These are phyloP conservation scores for Diadophis punctatus DNA, from an alignment of 2,113 vertebrate genomes.

Conservation along the genomic window DNA sequence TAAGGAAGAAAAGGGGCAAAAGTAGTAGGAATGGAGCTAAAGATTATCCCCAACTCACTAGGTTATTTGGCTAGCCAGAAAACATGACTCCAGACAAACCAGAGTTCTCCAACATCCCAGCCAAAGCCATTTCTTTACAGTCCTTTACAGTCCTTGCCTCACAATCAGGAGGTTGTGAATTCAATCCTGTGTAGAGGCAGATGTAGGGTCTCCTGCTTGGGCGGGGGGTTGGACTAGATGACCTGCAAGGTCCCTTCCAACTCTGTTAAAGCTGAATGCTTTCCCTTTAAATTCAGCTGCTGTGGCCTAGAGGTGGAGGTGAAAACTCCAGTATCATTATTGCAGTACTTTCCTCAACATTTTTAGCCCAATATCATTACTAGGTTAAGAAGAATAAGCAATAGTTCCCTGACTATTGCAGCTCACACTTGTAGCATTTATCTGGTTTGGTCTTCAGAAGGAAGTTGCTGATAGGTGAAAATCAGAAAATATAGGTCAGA, in stretches of 20 bases:
- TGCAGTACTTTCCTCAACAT: not conserved
- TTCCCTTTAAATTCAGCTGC: too few species aligned
- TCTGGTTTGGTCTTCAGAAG: not conserved
- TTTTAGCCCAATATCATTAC: not conserved
- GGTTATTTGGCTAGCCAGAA: not conserved
- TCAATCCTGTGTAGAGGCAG: too few species aligned
- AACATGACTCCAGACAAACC: not conserved
- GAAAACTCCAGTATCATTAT: not conserved
- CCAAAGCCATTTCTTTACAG: not conserved
- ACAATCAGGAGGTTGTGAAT: too few species aligned
- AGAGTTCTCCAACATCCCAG: not conserved
- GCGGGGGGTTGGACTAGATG: too few species aligned
- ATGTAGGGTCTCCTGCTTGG: too few species aligned
- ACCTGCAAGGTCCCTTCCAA: too few species aligned
- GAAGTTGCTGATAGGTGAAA: not conserved
- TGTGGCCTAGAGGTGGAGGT: too few species aligned
- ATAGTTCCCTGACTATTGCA: not conserved
- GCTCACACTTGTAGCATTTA: not conserved
- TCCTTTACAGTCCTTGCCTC: too few species aligned
- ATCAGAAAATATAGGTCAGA: slow-evolving; percentile 6
- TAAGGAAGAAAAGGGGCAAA: not conserved
- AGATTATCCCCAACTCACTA: not conserved
- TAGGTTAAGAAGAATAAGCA: not conserved
- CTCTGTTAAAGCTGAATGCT: too few species aligned
- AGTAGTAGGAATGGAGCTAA: not conserved